phyloP scores from a whole-genome alignment of 1,140 invertebrate genomes.

The Cepaea nemoralis region DNA sequence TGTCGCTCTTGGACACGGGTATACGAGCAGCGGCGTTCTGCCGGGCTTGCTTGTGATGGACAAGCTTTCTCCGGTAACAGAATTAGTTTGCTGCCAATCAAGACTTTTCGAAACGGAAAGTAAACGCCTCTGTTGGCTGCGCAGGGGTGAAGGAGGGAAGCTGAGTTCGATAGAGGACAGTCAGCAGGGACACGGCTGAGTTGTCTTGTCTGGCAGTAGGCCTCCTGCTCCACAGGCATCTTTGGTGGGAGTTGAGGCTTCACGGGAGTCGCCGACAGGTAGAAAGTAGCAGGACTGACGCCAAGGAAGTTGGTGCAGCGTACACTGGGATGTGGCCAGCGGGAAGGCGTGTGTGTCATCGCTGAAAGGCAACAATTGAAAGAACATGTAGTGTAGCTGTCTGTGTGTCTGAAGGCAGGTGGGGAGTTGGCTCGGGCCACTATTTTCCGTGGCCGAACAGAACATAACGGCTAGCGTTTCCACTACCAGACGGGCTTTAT shows the following conservation, averaged over 20 bases:
- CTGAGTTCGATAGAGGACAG: no score
- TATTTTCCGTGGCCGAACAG: no score
- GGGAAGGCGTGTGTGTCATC: background rate
- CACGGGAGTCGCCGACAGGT: background rate
- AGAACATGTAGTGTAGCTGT: no score
- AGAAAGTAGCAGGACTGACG: background rate
- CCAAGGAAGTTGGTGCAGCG: background rate
- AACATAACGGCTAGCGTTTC: no score
- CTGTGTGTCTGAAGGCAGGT: no score
- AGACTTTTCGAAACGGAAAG: background rate
- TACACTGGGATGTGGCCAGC: background rate
- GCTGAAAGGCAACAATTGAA: background rate
- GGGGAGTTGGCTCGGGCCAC: no score
- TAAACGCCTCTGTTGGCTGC: background rate
- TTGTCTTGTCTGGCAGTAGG: no score
- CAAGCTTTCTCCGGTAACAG: background rate
- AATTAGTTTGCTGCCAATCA: constrained; percentile 4
- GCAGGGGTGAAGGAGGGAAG: no score
- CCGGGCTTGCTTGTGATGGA: background rate
- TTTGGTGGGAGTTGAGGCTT: no score
- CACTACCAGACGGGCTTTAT: no score
- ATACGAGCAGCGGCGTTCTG: background rate
- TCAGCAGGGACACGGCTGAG: no score
- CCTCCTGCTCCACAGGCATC: no score
- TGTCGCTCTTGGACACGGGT: background rate